Evolutionary conservation across 2,113 vertebrate genomes (phyloP).

Genomic region (Burhinus oedicnemus): DNA sequence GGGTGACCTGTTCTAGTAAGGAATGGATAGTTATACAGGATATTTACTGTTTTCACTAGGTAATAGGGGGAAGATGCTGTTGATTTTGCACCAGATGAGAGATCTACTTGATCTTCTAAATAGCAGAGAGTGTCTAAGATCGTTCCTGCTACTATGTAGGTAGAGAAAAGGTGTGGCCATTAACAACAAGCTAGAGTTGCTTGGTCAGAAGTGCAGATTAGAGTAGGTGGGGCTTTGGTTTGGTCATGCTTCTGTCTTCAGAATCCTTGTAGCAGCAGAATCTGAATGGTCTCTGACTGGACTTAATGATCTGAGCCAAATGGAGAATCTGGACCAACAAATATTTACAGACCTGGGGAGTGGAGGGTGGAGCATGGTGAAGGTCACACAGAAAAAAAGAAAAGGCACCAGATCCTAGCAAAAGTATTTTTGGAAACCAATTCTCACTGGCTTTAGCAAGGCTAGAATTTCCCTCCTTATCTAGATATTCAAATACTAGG

Average conservation of each 20-base stretch:
- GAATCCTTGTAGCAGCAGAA: not conserved
- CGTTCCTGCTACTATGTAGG: not conserved
- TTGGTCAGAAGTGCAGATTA: not conserved
- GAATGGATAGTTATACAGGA: not conserved
- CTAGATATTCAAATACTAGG: too few species aligned
- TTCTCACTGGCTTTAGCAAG: not conserved
- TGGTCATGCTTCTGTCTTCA: not conserved
- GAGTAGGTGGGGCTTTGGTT: not conserved
- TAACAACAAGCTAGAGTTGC: not conserved
- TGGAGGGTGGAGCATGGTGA: accelerated
- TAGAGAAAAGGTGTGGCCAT: not conserved
- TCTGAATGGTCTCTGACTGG: not conserved
- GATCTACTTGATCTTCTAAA: not conserved
- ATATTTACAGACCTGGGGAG: accelerated
- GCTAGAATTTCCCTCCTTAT: not conserved
- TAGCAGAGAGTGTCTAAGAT: not conserved
- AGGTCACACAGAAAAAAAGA: not conserved
- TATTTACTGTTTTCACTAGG: not conserved
- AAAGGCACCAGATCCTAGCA: not conserved
- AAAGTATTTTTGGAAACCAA: not conserved
- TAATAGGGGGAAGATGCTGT: not conserved
- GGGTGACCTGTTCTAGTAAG: not conserved
- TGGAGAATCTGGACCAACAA: not conserved
- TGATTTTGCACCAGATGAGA: not conserved
- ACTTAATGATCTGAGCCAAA: not conserved